Percentiles rank a stretch among this genome's conserved stretches.
phyloP scores from a whole-genome alignment of 2,113 vertebrate genomes.

The Romanogobio albipinnatus region DNA sequence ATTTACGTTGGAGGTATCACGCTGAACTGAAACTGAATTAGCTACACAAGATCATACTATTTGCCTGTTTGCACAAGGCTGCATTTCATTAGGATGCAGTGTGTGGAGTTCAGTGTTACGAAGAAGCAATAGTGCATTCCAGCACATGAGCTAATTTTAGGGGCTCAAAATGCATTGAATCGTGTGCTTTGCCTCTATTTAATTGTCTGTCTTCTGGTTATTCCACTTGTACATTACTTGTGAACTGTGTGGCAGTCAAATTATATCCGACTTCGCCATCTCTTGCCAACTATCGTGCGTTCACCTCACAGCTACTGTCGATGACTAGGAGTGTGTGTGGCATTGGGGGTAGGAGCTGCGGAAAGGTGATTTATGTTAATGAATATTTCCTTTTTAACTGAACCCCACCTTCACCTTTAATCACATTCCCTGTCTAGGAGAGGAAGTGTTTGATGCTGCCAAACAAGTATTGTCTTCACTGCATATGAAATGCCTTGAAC shows the following conservation, averaged over 20 bases:
- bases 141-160: background rate
- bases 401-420: slow-evolving; percentile 52
- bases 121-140: background rate
- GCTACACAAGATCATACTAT: background rate
- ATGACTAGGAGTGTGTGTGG: slow-evolving; percentile 44
- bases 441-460: slow-evolving; percentile 72
- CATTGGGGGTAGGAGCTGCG: slow-evolving; percentile 55
- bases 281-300: slow-evolving; percentile 72
- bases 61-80: background rate
- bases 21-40: background rate
- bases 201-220: slow-evolving; percentile 42
- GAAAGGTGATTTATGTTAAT: slow-evolving; percentile 65
- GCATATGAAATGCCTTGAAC: slow-evolving; percentile 66
- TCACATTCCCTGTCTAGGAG: slow-evolving; percentile 58
- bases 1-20: background rate
- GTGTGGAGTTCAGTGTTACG: background rate
- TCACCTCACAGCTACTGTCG: slow-evolving; percentile 46
- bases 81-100: background rate
- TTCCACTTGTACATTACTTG: slow-evolving; percentile 62
- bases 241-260: slow-evolving; percentile 69
- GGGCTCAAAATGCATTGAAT: background rate
- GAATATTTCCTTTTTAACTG: slow-evolving; percentile 69
- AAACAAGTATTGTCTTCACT: slow-evolving; percentile 69
- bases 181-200: slow-evolving; percentile 4
- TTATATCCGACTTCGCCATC: slow-evolving; percentile 70